Conservation (phyloP, 64 coral and sea anemone genomes). For the Porites lutea region DNA sequence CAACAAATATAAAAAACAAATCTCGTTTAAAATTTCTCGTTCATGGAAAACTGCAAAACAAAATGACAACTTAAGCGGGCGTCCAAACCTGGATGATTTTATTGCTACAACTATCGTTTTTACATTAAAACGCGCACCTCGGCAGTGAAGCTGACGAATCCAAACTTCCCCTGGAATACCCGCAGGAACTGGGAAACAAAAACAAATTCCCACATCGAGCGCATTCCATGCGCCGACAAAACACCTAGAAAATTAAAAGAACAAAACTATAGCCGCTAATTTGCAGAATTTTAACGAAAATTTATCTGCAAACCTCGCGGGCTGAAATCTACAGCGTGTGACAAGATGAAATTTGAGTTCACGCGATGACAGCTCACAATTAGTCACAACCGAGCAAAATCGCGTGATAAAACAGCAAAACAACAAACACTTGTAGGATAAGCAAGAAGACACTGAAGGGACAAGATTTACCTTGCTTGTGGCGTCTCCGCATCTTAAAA, state of each 20-base stretch:
- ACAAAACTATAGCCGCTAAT: conserved; percentile 10
- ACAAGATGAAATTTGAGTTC: conserved; percentile 99
- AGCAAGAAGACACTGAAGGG: conserved; percentile 19
- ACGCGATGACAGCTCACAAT: conserved; percentile 99
- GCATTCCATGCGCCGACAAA: conserved; percentile 83
- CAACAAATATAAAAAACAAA: conserved; percentile 12
- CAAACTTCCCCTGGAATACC: conserved; percentile 95
- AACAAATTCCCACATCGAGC: conserved; percentile 99
- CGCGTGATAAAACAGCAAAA: conserved; percentile 83
- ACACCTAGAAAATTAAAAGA: conserved; percentile 77
- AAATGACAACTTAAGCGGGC: neutral
- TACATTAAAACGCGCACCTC: conserved; percentile 63
- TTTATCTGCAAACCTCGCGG: neutral
- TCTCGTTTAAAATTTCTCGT: neutral
- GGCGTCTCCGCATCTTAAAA: conserved; percentile 88
- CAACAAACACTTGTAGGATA: conserved; percentile 60
- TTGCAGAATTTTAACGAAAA: conserved; percentile 13
- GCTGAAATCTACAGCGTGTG: conserved; percentile 79
- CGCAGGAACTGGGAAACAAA: conserved; percentile 98
- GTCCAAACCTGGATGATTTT: neutral
- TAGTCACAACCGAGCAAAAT: conserved; percentile 89
- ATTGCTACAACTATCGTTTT: conserved; percentile 18
- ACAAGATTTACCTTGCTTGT: conserved; percentile 80
- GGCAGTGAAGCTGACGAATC: conserved; percentile 83
- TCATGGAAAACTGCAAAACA: neutral